Evolutionary conservation across 2,113 vertebrate species (phyloP), one percentile per base, ranked within the genome.

Genomic region (Plotosus lineatus): DNA sequence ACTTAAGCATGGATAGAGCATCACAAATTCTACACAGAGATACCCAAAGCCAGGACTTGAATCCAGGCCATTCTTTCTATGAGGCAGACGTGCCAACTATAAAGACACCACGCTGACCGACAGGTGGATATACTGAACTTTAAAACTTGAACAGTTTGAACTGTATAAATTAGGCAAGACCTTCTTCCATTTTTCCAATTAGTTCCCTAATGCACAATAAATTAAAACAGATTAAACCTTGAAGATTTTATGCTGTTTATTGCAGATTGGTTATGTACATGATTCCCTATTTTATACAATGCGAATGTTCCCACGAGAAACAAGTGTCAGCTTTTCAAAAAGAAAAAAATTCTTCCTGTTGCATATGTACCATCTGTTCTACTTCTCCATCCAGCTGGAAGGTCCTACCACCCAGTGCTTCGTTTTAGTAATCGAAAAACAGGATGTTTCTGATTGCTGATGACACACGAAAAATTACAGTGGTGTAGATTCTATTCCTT

Each of bases 381-480:
- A 71, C 11, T 44, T 26, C 65, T 44, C 44, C 28, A 50, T 72
- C 44, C 26, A 50, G 31, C n/a, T 3, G 6, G 68, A 68, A 68
- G 12, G 6, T 28, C 17, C 19, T 50, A 33, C 10, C 28, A 51
- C 28, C 69, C 28, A 51, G 0, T 51, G 28, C n/a, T 3, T 72
- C 23, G 36, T n/a, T 40, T 46, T 17, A 31, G n/a, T 26, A 10
- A 2, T 38, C 23, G 3, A 51, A 71, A 69, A 73, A 36, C 46
- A 51, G 69, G 19, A 51, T 73, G 17, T 21, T 73, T 8, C 69
- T 33, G n/a, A 46, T 71, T 71, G 68, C 68, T 48, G 6, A 71
- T 51, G 28, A 72, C 46, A 33, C 42, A 17, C 8, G 68, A 15
- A 44, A 26, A 69, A 44, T 44, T 46, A 71, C 44, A 71, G 15